Percentiles rank a stretch among this genome's conserved stretches.
Evolutionary conservation across 2,797 vertebrate genomes (phyloP).

Genomic region (Oreochromis mossambicus): DNA sequence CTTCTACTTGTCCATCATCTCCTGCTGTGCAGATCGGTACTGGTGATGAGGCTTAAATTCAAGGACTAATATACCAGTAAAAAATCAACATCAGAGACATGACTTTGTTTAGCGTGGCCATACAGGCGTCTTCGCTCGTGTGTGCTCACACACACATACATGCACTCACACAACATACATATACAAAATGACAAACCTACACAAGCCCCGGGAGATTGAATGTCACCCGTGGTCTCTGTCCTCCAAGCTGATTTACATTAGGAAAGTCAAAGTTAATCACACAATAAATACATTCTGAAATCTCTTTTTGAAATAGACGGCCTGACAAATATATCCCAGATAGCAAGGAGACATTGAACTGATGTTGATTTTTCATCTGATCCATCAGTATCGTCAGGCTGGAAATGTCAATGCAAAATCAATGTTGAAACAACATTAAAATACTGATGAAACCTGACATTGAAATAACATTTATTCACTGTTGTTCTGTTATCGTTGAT

Average conservation of each 20-base stretch:
- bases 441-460: too few species aligned
- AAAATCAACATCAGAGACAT: slow-evolving; percentile 37
- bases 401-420: too few species aligned
- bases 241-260: slow-evolving; percentile 36
- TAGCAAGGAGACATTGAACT: too few species aligned
- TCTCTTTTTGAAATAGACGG: slow-evolving; percentile 61
- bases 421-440: too few species aligned
- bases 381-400: too few species aligned
- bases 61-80: slow-evolving; percentile 13
- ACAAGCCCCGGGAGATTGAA: slow-evolving; percentile 37
- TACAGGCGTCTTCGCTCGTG: slow-evolving; percentile 40
- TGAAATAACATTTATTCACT: too few species aligned
- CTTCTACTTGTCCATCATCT: slow-evolving; percentile 42
- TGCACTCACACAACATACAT: background rate
- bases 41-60: slow-evolving; percentile 29
- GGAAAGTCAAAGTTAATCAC: slow-evolving; percentile 58
- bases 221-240: slow-evolving; percentile 39
- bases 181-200: background rate
- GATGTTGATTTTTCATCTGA: too few species aligned
- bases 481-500: too few species aligned
- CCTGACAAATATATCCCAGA: slow-evolving; percentile 54
- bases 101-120: slow-evolving; percentile 24
- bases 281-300: slow-evolving; percentile 82
- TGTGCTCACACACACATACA: background rate
- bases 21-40: slow-evolving; percentile 17